phyloP scores from a whole-genome alignment of 2,113 vertebrate genomes.

The Phodopus roborovskii region DNA sequence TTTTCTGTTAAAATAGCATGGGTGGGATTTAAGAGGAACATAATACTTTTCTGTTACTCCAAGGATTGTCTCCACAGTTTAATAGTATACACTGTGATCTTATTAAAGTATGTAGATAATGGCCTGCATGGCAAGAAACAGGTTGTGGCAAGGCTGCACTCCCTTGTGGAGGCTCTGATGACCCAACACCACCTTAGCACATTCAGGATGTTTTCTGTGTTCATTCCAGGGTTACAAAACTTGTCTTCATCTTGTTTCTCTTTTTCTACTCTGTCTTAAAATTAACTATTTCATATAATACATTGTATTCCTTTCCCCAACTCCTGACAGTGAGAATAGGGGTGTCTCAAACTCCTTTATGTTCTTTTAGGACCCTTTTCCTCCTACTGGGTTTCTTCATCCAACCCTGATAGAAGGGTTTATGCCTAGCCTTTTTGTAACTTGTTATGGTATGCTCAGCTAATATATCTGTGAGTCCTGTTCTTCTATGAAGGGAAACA shows the following conservation, averaged over 20 bases:
- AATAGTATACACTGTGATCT: background rate
- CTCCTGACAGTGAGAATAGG: too few relatives aligned
- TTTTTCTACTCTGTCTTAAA: background rate
- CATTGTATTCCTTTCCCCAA: too few relatives aligned
- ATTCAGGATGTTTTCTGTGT: background rate
- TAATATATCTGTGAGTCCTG: too few relatives aligned
- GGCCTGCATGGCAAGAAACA: background rate
- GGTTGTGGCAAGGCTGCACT: background rate
- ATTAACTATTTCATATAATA: background rate
- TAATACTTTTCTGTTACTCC: background rate
- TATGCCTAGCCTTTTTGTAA: too few relatives aligned
- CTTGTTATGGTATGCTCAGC: too few relatives aligned
- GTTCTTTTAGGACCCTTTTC: too few relatives aligned
- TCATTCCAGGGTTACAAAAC: background rate
- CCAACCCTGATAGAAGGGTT: too few relatives aligned
- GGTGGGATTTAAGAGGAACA: too few relatives aligned
- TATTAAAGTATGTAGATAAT: background rate
- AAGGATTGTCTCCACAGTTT: background rate
- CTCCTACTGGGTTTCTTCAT: too few relatives aligned
- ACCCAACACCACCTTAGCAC: background rate
- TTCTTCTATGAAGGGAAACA: too few relatives aligned
- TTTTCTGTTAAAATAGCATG: background rate
- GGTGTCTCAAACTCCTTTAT: too few relatives aligned
- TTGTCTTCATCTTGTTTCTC: background rate
- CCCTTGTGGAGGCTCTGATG: background rate